Evolutionary conservation across 2,797 vertebrate genomes (phyloP).

Genomic region (Balearica regulorum): DNA sequence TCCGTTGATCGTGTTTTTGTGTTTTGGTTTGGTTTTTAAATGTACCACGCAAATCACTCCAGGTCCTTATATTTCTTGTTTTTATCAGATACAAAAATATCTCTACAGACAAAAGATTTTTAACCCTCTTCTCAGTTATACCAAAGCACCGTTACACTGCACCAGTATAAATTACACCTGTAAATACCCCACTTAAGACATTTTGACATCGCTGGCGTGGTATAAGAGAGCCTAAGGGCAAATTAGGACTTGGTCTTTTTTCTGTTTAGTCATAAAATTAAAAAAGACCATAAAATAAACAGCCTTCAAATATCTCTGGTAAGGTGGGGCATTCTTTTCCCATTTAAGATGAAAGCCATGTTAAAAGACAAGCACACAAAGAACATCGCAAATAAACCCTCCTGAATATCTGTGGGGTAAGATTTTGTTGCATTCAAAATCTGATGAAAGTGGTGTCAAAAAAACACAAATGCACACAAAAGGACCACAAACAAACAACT

Average conservation of each 20-base stretch:
- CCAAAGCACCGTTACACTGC: neutral
- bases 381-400: constrained; percentile 15
- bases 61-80: neutral
- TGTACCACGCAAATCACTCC: neutral
- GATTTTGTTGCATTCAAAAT: constrained; percentile 29
- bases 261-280: neutral
- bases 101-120: neutral
- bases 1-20: neutral
- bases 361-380: constrained; percentile 16
- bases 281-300: constrained; percentile 9
- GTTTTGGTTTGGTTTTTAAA: no score
- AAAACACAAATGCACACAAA: neutral
- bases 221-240: neutral
- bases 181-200: neutral
- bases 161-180: neutral
- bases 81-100: neutral
- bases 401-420: neutral
- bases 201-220: neutral
- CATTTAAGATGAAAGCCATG: neutral
- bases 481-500: neutral
- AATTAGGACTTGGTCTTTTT: neutral
- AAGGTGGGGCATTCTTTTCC: constrained; percentile 33
- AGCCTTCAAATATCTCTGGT: neutral
- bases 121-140: neutral
- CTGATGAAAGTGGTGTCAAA: constrained; percentile 6